Evolutionary conservation across 1,140 invertebrate species (phyloP), one percentile per base, ranked within the genome.

Genomic region (Apis florea): DNA sequence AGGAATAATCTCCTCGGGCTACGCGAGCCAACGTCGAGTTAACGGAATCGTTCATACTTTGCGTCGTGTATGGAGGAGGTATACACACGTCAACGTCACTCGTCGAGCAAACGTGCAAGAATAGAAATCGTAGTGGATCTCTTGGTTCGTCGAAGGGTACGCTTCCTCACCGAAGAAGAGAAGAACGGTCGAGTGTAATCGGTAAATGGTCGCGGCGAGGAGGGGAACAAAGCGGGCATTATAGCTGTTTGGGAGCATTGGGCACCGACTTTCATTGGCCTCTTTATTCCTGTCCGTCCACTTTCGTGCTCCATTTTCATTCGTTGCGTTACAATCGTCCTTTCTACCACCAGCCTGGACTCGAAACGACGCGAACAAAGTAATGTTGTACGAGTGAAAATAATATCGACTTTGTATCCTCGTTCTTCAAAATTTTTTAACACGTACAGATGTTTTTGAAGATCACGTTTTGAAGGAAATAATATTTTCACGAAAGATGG

Each of bases 51-150:
- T 86, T 87, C 85, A 83, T 77, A 88, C 63, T 85, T 64, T 24
- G 83, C 83, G 79, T 88, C 83, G 81, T 75, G 83, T 53, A 24
- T n/a, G n/a, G n/a, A n/a, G n/a, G n/a, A n/a, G n/a, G n/a, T n/a
- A n/a, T n/a, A n/a, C n/a, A 63, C 76, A 74, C 83, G 86, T 88
- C 87, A 88, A 88, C 66, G 87, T 88, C 87, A 87, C 83, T 69
- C 61, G 31, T 69, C 78, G 67, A 49, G 72, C 49, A 71, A 88
- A 88, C 83, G 77, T 64, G 74, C 71, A 83, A 85, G 86, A 83
- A 87, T 88, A 87, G 85, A 88, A n/a, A 66, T 83, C 75, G 83
- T n/a, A 87, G 83, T 66, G 83, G 79, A 82, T 47, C 19, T 54
- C 79, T n/a, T n/a, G n/a, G n/a, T n/a, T n/a, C n/a, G n/a, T n/a